phyloP scores from a whole-genome alignment of 35 echinoderm and acorn worm genomes.

The Apostichopus japonicus region DNA sequence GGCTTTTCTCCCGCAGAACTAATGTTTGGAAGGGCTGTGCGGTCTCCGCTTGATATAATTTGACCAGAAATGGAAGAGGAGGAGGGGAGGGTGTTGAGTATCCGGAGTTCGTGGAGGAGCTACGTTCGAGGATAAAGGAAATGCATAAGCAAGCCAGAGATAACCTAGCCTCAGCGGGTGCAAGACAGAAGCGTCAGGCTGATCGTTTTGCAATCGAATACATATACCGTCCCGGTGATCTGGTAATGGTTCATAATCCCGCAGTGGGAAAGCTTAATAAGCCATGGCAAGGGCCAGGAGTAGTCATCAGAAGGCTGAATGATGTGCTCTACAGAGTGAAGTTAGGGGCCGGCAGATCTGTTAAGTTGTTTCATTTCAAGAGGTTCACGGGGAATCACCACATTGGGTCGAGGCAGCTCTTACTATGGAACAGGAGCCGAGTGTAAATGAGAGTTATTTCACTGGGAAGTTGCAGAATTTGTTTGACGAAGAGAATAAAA shows the following conservation, averaged over 20 bases:
- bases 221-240: not conserved
- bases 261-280: not conserved
- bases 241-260: slow-evolving; percentile 22
- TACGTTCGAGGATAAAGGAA: not conserved
- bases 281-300: too few relatives aligned
- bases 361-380: slow-evolving; percentile 12
- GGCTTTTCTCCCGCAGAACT: slow-evolving; percentile 27
- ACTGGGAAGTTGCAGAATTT: not conserved
- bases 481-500: not conserved
- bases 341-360: not conserved
- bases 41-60: not conserved
- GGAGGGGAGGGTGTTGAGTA: not conserved
- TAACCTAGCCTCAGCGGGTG: not conserved
- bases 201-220: slow-evolving; percentile 4
- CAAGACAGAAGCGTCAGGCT: not conserved
- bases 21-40: slow-evolving; percentile 38
- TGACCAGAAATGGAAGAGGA: not conserved
- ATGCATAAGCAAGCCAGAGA: too few relatives aligned
- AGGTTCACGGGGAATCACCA: slow-evolving; percentile 4
- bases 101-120: not conserved
- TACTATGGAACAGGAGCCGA: not conserved
- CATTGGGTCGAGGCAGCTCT: not conserved
- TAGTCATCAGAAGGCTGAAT: slow-evolving; percentile 23
- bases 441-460: not conserved
- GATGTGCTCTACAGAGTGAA: slow-evolving; percentile 49